Evolutionary conservation across 2,888 invertebrate genomes (phyloP).

Genomic region (Dexiosoma caninum): DNA sequence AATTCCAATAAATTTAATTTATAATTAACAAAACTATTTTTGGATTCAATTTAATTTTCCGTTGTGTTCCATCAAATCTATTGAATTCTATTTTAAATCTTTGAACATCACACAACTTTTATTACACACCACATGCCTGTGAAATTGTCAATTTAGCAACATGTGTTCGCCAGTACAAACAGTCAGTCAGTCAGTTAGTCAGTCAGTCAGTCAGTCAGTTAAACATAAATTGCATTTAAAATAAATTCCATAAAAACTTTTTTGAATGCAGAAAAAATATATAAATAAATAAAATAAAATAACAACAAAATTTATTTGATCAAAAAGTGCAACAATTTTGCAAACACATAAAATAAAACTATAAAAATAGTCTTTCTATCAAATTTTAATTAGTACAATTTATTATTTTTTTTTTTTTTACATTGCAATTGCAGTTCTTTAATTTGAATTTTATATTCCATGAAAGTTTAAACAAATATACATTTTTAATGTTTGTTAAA

Average conservation of each 20-base stretch:
- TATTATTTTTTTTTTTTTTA: constrained; percentile 9
- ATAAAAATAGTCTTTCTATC: constrained; percentile 13
- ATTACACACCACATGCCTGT: neutral
- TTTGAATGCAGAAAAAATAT: neutral
- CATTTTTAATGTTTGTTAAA: constrained; percentile 17
- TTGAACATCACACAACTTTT: neutral
- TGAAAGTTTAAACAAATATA: constrained; percentile 21
- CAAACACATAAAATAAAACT: neutral
- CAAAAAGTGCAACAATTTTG: constrained; percentile 21
- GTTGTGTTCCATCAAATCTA: neutral
- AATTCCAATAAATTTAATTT: too few species aligned
- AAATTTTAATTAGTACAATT: constrained; percentile 44
- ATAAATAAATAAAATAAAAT: constrained; percentile 5
- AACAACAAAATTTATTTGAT: neutral
- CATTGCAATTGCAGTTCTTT: constrained; percentile 15
- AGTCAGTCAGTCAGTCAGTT: too few species aligned
- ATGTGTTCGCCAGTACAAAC: neutral
- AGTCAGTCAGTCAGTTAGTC: too few species aligned
- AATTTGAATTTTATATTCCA: neutral
- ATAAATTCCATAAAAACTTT: constrained; percentile 21
- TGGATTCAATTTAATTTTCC: too few species aligned
- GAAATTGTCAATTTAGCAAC: constrained; percentile 3
- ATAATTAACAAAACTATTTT: too few species aligned
- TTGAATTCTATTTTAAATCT: neutral
- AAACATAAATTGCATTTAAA: constrained; percentile 39